Base-by-base conservation (phyloP, 1,140 invertebrate species). In the Calycopis cecrops region DNA sequence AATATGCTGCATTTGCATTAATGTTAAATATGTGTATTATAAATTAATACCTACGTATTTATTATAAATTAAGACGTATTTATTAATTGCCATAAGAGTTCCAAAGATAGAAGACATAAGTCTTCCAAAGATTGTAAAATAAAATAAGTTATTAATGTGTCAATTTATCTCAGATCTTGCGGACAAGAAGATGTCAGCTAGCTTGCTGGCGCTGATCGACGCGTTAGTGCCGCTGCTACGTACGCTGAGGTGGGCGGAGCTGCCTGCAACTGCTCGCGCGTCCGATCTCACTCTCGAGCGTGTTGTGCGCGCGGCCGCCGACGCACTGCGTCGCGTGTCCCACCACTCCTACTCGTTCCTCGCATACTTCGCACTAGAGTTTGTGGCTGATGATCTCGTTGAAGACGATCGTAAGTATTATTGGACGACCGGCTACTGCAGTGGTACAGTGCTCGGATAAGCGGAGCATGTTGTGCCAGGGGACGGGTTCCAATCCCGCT, bases 361-460 rank as follows among this genome's bases (percentile, higher is more conserved):
- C 9, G 77, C 79, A 9, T 67, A 60, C 59, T 14, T 52, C 17
- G 28, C 68, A 47, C 59, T 76, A 12, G 11, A 10, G 6, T 28
- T 48, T 3, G 18, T 76, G 14, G 59, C 60, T 1, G 51, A 61
- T 0, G 59, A 65, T 9, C 59, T 79, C 0, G 63, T 73, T 35
- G 40, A 65, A 11, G 65, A 71, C 1, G 80, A 81, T 50, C 71
- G 76, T 80, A 14, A 59, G 65, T 57, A 11, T 7, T 10, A n/a
- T n/a, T n/a, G n/a, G n/a, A n/a, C n/a, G n/a, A n/a, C n/a, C n/a
- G n/a, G n/a, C n/a, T n/a, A n/a, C n/a, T n/a, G n/a, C n/a, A n/a
- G n/a, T n/a, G n/a, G n/a, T n/a, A n/a, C n/a, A n/a, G n/a, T n/a
- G n/a, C n/a, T n/a, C n/a, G n/a, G n/a, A n/a, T n/a, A n/a, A n/a